Evolutionary conservation across 2,113 vertebrate species (phyloP), one percentile per base, ranked within the genome.

Genomic region (Reinhardtius hippoglossoides): DNA sequence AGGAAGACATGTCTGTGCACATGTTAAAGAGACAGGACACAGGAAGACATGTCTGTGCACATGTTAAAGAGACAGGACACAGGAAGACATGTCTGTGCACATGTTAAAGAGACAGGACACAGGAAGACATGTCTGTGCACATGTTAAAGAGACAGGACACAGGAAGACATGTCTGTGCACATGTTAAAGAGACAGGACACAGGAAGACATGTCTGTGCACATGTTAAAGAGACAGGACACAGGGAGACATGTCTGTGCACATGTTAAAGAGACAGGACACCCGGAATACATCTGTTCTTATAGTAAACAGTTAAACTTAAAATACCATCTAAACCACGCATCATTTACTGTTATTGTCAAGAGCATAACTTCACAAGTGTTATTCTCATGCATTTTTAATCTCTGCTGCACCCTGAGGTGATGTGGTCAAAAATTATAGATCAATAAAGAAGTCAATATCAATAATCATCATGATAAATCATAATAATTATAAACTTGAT

Each of bases 251-350:
- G 9, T 40, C 54, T 16, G 16, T n/a, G 0, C 2, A 3, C 6
- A 8, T 5, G 0, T 78, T 72, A 81, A 83, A 84, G 85, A 21
- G 24, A 35, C 71, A 76, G 67, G 14, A 1, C 57, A 42, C 16
- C 12, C 8, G n/a, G 5, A 62, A 61, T 61, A 0, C 18, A 3
- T 2, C 5, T 23, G 21, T 5, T 6, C 40, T 3, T 13, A 37
- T 37, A 37, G 35, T 9, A 10, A 42, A 31, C 31, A 31, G 0
- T 31, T 31, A 1, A 31, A 31, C 31, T 31, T 31, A 31, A 42
- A 10, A 13, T 13, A 42, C 1, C 40, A 44, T 27, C 5, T 6
- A 9, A 54, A 44, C 0, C 24, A 13, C 21, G 4, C 8, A 20
- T 21, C 0, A 4, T 37, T 59, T 0, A n/a, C 8, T 21, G 1